A percentile compares a stretch with the other conserved stretches of the same genome.
These are phyloP conservation scores for Phaedon cochleariae DNA, from an alignment of 2,888 invertebrate genomes.

Conservation along the genomic window DNA sequence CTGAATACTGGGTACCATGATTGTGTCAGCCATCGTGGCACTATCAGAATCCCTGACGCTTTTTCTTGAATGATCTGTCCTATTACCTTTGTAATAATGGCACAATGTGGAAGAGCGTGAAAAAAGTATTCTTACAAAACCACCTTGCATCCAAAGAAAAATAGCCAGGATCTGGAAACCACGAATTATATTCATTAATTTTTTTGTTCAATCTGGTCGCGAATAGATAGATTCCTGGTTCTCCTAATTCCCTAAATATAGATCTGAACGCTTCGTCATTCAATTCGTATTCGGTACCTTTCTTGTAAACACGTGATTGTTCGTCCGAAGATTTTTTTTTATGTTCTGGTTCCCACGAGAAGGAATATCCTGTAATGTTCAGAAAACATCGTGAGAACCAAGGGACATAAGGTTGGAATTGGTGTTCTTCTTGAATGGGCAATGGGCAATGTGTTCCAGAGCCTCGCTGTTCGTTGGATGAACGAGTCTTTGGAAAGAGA, in stretches of 20 bases:
- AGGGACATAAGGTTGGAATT: too few relatives aligned
- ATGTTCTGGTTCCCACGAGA: too few relatives aligned
- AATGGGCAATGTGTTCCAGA: too few relatives aligned
- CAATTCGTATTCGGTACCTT: slow-evolving; percentile 18
- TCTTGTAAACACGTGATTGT: neutral
- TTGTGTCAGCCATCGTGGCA: slow-evolving; percentile 13
- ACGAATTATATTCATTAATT: slow-evolving; percentile 13
- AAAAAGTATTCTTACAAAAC: slow-evolving; percentile 4
- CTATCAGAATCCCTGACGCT: slow-evolving; percentile 15
- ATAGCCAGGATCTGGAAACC: slow-evolving; percentile 16
- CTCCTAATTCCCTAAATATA: neutral
- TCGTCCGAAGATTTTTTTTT: too few relatives aligned
- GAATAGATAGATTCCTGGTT: slow-evolving; percentile 16
- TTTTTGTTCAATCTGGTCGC: slow-evolving; percentile 8
- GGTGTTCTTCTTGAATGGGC: too few relatives aligned
- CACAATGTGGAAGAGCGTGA: slow-evolving; percentile 21
- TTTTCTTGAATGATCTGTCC: slow-evolving; percentile 12
- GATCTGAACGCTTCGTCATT: neutral
- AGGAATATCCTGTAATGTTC: too few relatives aligned
- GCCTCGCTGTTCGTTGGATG: too few relatives aligned
- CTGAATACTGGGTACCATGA: slow-evolving; percentile 8
- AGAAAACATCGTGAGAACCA: too few relatives aligned
- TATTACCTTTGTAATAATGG: slow-evolving; percentile 2
- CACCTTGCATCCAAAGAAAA: slow-evolving; percentile 9
- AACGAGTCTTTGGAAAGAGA: too few relatives aligned